Base-by-base conservation (phyloP, 2,113 vertebrate genomes). In the Chamaea fasciata region DNA sequence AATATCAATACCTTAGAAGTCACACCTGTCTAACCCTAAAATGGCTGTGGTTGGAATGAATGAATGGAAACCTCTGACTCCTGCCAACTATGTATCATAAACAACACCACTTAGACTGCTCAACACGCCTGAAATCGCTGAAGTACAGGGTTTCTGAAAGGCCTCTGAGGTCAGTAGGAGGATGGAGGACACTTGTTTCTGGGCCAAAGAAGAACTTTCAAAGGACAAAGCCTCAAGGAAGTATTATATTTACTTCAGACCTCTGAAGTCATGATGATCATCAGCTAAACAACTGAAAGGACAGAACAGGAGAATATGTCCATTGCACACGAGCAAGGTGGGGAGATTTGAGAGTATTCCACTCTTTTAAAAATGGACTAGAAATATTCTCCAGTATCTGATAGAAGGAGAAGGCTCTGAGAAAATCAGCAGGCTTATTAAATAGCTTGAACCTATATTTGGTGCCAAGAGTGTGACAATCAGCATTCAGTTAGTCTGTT, bases 181-280 rank as follows among this genome's bases (percentile, higher is more conserved):
- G 15, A 89, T 1, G 4, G 68, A 92, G 46, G 83, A 57, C 17
- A 35, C 11, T 28, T 71, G 39, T 57, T 90, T 69, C 70, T 60
- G n/a, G 28, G 59, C 26, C 60, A 81, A 73, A 83, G 57, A 80
- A 94, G 33, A 87, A 68, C 44, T 86, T 95, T 69, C 62, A 76
- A 76, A 42, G 42, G 37, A 74, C 37, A 92, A 41, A 67, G 8
- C 26, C 35, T 84, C 50, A 87, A 67, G 53, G 31, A 74, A 83
- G 14, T 27, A 76, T 33, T 60, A 24, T 1, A 89, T 49, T 69
- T 83, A 50, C 75, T 80, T 77, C 11, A 77, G 41, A 49, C 59
- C 50, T 70, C 33, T 69, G 50, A 88, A 90, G 26, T 85, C 67
- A 73, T 7, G 8, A 76, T 46, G 75, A 80, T 20, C 37, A 59